phyloP scores from a whole-genome alignment of 2,113 vertebrate species.

The Haemorhous mexicanus region DNA sequence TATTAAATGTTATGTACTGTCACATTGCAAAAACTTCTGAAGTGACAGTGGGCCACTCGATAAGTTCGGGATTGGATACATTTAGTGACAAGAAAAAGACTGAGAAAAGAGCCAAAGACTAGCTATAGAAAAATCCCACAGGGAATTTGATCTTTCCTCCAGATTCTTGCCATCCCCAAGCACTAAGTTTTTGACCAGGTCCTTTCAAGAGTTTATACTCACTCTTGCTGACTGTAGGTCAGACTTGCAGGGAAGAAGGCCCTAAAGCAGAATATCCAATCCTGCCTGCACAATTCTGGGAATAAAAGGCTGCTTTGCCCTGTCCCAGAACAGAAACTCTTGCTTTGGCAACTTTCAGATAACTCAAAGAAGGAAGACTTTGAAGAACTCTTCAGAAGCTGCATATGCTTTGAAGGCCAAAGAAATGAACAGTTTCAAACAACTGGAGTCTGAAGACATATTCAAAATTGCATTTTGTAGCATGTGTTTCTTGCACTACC shows the following conservation, averaged over 20 bases:
- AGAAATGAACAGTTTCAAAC: background rate
- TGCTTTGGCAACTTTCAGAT: background rate
- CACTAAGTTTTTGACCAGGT: background rate
- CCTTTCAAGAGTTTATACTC: background rate
- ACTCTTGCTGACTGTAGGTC: background rate
- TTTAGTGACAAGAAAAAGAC: background rate
- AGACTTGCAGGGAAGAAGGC: background rate
- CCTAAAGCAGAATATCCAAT: background rate
- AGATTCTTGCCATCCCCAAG: background rate
- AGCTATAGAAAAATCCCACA: background rate
- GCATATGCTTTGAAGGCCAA: background rate
- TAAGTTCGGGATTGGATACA: background rate
- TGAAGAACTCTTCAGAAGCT: background rate
- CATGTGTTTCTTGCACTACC: background rate
- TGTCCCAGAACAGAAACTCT: background rate
- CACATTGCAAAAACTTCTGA: background rate
- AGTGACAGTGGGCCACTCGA: fast-evolving
- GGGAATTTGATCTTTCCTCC: background rate
- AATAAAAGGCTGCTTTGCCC: background rate
- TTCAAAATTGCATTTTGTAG: background rate
- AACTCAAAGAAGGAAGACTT: background rate
- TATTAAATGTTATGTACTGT: background rate
- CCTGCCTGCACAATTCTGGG: background rate
- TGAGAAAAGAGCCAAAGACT: background rate
- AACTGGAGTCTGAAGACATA: background rate